Conservation (phyloP, 2,888 invertebrate species). For the Aleiodes testaceus region DNA sequence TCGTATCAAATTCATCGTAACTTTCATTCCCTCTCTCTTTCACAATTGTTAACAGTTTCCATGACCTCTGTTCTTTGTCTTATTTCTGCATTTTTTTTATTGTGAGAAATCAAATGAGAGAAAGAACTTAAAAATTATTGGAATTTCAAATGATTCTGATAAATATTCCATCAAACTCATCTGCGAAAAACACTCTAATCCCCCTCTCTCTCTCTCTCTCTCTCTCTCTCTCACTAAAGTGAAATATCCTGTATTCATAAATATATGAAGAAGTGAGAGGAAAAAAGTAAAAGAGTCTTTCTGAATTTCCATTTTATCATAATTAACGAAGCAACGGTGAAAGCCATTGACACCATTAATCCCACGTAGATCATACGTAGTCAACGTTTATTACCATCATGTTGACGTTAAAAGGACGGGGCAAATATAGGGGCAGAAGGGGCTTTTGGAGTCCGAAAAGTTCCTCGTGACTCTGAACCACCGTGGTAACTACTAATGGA, state of each 20-base stretch:
- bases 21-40: no score
- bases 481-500: constrained; percentile 32
- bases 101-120: no score
- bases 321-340: constrained; percentile 22
- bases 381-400: constrained; percentile 23
- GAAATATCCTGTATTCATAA: not conserved
- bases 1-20: no score
- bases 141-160: no score
- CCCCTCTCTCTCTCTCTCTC: no score
- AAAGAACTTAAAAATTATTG: not conserved
- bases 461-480: constrained; percentile 30
- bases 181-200: no score
- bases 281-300: not conserved
- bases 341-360: constrained; percentile 17
- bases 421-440: not conserved
- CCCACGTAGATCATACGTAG: constrained; percentile 25
- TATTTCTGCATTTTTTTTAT: no score
- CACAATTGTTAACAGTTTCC: no score
- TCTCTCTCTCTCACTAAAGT: no score
- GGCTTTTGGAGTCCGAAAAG: not conserved
- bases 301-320: constrained; percentile 17
- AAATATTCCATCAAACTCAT: no score
- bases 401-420: constrained; percentile 16
- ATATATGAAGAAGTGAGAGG: not conserved
- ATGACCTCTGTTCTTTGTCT: no score